These are phyloP conservation scores for Pituophis catenifer DNA, from an alignment of 2,113 vertebrate genomes.

Conservation along the genomic window DNA sequence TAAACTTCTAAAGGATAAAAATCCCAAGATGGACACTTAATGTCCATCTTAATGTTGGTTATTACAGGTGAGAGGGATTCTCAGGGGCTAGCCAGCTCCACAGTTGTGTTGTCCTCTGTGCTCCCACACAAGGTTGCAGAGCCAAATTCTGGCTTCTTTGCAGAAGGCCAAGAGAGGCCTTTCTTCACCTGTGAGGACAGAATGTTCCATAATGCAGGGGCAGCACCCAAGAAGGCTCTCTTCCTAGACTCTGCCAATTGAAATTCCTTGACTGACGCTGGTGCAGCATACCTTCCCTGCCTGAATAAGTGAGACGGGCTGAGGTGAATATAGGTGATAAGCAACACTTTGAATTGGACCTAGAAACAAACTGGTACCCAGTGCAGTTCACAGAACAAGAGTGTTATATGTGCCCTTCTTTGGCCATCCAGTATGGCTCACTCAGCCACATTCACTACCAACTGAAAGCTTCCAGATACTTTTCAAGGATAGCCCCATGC, in stretches of 20 bases:
- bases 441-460: not conserved
- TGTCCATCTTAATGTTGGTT: not conserved
- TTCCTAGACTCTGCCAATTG: not conserved
- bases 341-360: no score
- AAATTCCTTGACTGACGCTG: not conserved
- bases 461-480: not conserved
- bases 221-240: not conserved
- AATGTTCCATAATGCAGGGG: not conserved
- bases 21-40: not conserved
- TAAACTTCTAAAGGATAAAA: not conserved
- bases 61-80: not conserved
- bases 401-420: not conserved
- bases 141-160: not conserved
- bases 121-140: not conserved
- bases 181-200: not conserved
- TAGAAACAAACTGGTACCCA: no score
- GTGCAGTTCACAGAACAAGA: not conserved
- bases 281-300: not conserved
- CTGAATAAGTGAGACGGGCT: not conserved
- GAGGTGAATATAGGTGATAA: not conserved
- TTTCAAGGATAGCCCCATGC: not conserved
- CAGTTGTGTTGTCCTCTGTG: not conserved
- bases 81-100: not conserved
- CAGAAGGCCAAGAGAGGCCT: not conserved
- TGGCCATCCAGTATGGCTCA: not conserved